These are phyloP conservation scores for Cathartes aura DNA, from an alignment of 2,113 vertebrate genomes.

Conservation along the genomic window DNA sequence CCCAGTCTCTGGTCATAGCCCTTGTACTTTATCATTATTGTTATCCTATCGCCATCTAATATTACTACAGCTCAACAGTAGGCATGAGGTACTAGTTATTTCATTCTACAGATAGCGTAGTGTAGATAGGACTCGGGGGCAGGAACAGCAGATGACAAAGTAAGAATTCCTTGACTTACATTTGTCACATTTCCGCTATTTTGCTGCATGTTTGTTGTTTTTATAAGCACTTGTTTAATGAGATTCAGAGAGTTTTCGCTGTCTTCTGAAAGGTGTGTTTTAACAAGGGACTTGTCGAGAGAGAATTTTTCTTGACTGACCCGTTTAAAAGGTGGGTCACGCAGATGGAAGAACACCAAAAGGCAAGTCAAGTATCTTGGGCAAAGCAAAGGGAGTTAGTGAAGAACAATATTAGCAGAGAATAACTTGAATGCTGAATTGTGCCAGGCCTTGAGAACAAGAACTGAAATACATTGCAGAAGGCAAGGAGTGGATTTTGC, in stretches of 20 bases:
- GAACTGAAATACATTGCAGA: not conserved
- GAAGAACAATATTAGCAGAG: not conserved
- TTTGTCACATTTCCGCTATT: not conserved
- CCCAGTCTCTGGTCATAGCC: not conserved
- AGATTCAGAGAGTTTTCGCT: not conserved
- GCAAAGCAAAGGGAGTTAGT: not conserved
- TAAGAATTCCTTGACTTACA: not conserved
- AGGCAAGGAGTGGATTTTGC: not conserved
- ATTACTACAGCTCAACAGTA: not conserved
- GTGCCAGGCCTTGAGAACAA: not conserved
- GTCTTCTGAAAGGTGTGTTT: not conserved
- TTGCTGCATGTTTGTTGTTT: not conserved
- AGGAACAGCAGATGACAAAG: not conserved
- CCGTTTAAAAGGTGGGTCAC: not conserved
- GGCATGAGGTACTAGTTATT: not conserved
- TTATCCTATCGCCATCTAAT: not conserved
- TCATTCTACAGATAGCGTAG: not conserved
- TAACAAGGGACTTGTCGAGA: not conserved
- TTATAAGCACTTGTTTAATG: not conserved
- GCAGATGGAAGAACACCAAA: not conserved
- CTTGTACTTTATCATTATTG: not conserved
- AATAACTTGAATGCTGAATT: not conserved
- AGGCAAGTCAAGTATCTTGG: not conserved
- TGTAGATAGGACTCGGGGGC: not conserved
- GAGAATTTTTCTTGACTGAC: not conserved